Evolutionary conservation across 1,140 invertebrate genomes (phyloP), one percentile per base, ranked within the genome.

Genomic region (Lucilia sericata): DNA sequence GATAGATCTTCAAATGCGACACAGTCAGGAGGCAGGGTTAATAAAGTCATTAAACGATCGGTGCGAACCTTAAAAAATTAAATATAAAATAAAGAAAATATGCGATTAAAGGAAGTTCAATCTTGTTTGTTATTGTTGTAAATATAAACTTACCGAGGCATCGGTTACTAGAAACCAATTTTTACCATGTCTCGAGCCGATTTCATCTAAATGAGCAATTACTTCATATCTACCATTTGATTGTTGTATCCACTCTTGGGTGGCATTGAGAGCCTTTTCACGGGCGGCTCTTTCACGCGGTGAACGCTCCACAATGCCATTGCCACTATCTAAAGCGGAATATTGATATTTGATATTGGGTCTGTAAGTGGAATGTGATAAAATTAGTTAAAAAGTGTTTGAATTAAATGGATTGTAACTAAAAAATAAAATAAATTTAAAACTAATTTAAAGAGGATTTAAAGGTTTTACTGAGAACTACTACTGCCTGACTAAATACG

Each of bases 91-190:
- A 70, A 17, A 21, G 36, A 1, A 83, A 30, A 47, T 5, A 70
- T n/a, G n/a, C n/a, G 9, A 13, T 9, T 30, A 83, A 55, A 74
- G 2, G 2, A 9, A 8, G 65, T 5, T 0, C n/a, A 25, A 42
- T 10, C 42, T 55, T 55, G 5, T n/a, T n/a, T n/a, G n/a, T n/a
- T 14, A 49, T 0, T 13, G 3, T 34, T 17, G 36, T 84, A n/a
- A 60, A 47, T 19, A 0, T 4, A 30, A 60, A n/a, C 86, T 84
- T 80, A 91, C 90, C 84, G 90, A 89, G 65, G 89, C 87, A 91
- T 98, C 97, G 86, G 94, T 94, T 36, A 98, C 95, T 36, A 96
- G 93, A 91, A 98, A 98, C 97, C 97, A 98, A 88, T 97, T 94
- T 89, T 97, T 97, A 89, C 96, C 95, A 74, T 95, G 92, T 85